Base-by-base conservation (phyloP, 1,140 invertebrate genomes). In the Drosophila teissieri region DNA sequence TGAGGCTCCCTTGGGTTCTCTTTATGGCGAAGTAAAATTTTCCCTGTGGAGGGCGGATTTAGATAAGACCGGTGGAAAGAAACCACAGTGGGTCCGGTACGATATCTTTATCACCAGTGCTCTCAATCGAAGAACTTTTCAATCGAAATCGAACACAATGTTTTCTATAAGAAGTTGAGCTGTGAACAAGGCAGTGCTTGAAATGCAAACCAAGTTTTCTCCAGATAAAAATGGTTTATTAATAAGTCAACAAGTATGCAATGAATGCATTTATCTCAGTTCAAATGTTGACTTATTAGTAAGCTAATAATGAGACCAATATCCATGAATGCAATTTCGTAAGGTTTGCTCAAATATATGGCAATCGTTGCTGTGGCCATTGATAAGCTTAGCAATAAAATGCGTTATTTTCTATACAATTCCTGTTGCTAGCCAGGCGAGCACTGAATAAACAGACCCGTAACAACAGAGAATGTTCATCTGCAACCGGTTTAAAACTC, bases 401-500 rank as follows among this genome's bases (percentile, higher is more conserved):
- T 27, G 36, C 34, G 17, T 24, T 3, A 42, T 37, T 57, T 44
- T 44, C n/a, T 19, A 17, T 11, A 24, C 24, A 56, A 51, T 19
- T 62, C 24, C 37, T 58, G 17, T 22, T 45, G n/a, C 14, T 45
- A 6, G 34, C 15, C 15, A 6, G 22, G 7, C 24, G 39, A 62
- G 22, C 17, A 48, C 10, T 15, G 31, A 67, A 60, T 49, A 67
- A 67, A 51, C 34, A 69, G 48, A 36, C 31, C 10, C 27, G n/a
- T 37, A 24, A 40, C 19, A 44, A 36, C 5, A n/a, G n/a, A 56
- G 36, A 22, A 69, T 12, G 49, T 15, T 6, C 36, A 65, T 51
- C 36, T 65, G 44, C 36, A 57, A 68, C 48, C 62, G 45, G 61
- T 67, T 67, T 27, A n/a, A 65, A 67, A 44, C 37, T 68, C 19